Percentiles rank a stretch among this genome's conserved stretches.
Conservation (phyloP, 2,797 vertebrate genomes). For the Amblyraja radiata region DNA sequence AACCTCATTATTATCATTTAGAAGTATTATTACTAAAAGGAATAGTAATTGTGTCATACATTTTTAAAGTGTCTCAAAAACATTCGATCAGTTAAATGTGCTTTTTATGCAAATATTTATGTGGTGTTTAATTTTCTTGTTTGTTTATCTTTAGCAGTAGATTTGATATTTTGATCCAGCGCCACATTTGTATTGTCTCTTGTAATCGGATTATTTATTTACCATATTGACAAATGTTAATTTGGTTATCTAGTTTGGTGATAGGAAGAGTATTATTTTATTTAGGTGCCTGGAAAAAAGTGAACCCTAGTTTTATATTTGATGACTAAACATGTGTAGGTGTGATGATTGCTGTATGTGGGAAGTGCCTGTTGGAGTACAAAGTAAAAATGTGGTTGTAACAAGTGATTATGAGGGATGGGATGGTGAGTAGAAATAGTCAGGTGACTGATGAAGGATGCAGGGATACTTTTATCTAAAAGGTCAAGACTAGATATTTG, state of each 20-base stretch:
- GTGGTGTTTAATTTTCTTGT: slow-evolving; percentile 16
- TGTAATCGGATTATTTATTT: slow-evolving; percentile 34
- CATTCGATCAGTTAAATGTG: slow-evolving; percentile 21
- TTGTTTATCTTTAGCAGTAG: background rate
- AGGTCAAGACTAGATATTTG: background rate
- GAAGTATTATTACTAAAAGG: background rate
- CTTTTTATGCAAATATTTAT: slow-evolving; percentile 35
- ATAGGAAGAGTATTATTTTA: background rate
- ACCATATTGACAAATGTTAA: background rate
- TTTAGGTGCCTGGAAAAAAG: background rate
- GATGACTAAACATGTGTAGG: background rate
- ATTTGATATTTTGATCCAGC: slow-evolving; percentile 18
- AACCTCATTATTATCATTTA: slow-evolving; percentile 23
- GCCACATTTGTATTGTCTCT: background rate
- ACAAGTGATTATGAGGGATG: slow-evolving; percentile 1
- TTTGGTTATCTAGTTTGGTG: background rate
- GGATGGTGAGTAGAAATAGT: background rate
- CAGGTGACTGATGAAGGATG: background rate
- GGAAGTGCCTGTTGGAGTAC: background rate
- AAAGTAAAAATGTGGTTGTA: background rate
- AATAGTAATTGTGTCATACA: slow-evolving; percentile 15
- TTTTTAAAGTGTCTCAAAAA: slow-evolving; percentile 11
- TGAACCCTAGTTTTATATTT: background rate
- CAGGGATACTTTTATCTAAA: background rate
- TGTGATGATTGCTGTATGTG: background rate